A percentile compares a stretch with the other conserved stretches of the same genome.
Evolutionary conservation across 2,113 vertebrate species (phyloP).

Genomic region (Potamarius usumacintae): DNA sequence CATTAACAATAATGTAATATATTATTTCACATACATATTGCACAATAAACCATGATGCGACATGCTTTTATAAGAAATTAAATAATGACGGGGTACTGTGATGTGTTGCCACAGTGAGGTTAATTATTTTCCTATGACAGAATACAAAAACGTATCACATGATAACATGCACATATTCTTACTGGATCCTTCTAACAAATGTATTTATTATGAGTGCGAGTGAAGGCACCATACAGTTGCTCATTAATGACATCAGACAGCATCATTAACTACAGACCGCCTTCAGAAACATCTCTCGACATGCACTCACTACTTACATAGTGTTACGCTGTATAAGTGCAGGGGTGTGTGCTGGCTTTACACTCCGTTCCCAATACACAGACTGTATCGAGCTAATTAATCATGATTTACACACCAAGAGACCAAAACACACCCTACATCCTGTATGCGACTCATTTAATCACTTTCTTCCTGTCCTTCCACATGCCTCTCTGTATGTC

Average conservation of each 20-base stretch:
- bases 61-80: background rate
- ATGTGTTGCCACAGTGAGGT: background rate
- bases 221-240: background rate
- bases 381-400: background rate
- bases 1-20: background rate
- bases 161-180: background rate
- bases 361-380: conserved; percentile 6
- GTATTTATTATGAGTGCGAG: background rate
- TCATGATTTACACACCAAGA: conserved; percentile 5
- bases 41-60: background rate
- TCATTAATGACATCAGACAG: background rate
- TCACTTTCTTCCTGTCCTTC: background rate
- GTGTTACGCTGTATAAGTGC: background rate
- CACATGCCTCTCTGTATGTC: background rate
- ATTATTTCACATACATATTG: background rate
- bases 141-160: background rate
- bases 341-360: background rate
- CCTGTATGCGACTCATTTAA: conserved; percentile 14
- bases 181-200: background rate
- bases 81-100: background rate
- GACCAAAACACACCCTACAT: conserved; percentile 21
- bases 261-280: background rate
- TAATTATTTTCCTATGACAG: background rate
- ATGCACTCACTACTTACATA: background rate
- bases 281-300: background rate